Evolutionary conservation across 2,797 vertebrate genomes (phyloP).

Genomic region (Pseudomugil gertrudae): DNA sequence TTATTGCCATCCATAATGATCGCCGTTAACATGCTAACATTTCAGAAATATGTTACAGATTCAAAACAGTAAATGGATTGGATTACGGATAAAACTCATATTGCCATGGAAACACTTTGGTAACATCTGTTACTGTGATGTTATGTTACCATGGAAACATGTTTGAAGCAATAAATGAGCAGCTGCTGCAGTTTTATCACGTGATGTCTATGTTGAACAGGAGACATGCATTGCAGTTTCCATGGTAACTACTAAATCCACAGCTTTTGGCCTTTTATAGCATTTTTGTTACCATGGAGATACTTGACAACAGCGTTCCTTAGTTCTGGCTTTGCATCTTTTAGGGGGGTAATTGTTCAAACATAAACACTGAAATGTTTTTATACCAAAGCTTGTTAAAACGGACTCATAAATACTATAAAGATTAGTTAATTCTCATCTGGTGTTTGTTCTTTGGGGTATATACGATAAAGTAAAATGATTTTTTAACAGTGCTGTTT

Average conservation of each 20-base stretch:
- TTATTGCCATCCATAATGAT: background rate
- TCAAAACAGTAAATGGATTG: too few species aligned
- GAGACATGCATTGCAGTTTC: constrained; percentile 24
- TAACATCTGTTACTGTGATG: background rate
- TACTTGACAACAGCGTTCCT: too few species aligned
- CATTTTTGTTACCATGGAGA: constrained; percentile 7
- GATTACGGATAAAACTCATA: background rate
- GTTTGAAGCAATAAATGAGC: too few species aligned
- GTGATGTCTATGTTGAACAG: background rate
- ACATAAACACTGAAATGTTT: too few species aligned
- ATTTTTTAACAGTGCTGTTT: background rate
- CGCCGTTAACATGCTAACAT: background rate
- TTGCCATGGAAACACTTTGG: background rate
- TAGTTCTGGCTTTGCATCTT: too few species aligned
- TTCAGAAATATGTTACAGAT: background rate
- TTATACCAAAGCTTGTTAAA: background rate
- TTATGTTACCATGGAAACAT: background rate
- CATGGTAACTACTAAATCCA: constrained; percentile 23
- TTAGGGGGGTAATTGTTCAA: too few species aligned
- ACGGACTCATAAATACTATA: too few species aligned
- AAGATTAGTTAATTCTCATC: too few species aligned
- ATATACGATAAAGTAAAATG: background rate
- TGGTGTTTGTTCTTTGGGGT: constrained; percentile 7
- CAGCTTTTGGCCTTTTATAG: constrained; percentile 19
- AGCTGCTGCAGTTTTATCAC: too few species aligned